Conservation (phyloP, 2,113 vertebrate genomes). For the Herpailurus yagouaroundi region DNA sequence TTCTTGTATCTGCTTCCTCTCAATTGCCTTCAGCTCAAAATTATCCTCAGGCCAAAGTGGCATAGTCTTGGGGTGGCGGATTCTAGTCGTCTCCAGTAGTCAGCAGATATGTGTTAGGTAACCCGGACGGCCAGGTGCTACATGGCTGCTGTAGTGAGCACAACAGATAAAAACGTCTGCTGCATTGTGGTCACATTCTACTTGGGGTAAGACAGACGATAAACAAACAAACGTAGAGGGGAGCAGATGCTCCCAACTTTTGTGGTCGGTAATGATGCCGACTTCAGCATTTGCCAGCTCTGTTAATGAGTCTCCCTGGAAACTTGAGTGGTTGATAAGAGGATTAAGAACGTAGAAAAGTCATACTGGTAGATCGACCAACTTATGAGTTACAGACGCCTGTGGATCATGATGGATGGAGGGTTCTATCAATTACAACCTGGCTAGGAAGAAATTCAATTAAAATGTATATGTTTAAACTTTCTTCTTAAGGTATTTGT, state of each 20-base stretch:
- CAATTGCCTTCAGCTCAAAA: not conserved
- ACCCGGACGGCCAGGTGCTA: not conserved
- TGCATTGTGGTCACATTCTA: not conserved
- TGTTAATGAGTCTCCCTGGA: conserved; percentile 64
- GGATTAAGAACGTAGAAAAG: not conserved
- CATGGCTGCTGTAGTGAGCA: not conserved
- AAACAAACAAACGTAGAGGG: not conserved
- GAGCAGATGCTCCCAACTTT: not conserved
- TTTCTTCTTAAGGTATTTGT: conserved; percentile 72
- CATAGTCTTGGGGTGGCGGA: not conserved
- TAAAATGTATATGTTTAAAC: conserved; percentile 58
- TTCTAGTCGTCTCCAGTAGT: not conserved
- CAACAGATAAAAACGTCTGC: not conserved
- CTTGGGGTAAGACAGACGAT: not conserved
- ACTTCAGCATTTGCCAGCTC: not conserved
- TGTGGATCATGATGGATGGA: not conserved
- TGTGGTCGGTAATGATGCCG: not conserved
- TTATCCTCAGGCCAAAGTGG: not conserved
- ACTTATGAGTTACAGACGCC: not conserved
- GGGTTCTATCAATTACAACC: not conserved
- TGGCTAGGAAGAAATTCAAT: conserved; percentile 54
- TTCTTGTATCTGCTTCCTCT: not conserved
- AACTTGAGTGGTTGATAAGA: conserved; percentile 53
- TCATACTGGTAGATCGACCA: not conserved
- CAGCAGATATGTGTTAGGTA: not conserved